Evolutionary conservation across 2,797 vertebrate species (phyloP).

Genomic region (Rhynchonycteris naso): DNA sequence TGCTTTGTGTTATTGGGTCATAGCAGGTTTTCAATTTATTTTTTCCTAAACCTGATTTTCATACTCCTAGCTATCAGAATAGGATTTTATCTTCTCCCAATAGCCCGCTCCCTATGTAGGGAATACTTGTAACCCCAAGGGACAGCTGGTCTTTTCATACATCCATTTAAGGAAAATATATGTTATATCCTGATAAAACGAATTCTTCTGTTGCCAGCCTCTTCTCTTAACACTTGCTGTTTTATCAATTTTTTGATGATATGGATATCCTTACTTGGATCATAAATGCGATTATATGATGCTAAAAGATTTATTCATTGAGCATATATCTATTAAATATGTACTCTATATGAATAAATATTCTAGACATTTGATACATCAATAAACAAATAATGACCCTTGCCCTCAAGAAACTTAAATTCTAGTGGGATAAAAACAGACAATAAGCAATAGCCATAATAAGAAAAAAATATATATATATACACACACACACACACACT

Average conservation of each 20-base stretch:
- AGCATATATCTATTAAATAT: background rate
- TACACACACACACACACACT: background rate
- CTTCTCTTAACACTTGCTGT: background rate
- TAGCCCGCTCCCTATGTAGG: background rate
- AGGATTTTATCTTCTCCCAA: background rate
- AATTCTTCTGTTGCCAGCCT: background rate
- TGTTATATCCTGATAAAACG: background rate
- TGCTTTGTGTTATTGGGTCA: background rate
- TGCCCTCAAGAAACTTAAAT: background rate
- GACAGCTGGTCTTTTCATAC: background rate
- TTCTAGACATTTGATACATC: background rate
- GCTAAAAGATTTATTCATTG: conserved; percentile 15
- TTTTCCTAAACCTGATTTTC: background rate
- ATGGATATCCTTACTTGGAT: background rate
- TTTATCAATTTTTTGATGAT: background rate
- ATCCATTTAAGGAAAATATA: background rate
- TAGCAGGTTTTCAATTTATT: background rate
- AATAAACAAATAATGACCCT: background rate
- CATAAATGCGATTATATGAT: background rate
- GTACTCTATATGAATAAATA: background rate
- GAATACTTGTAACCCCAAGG: background rate
- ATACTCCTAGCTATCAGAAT: background rate
- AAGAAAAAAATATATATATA: background rate
- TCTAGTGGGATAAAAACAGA: background rate
- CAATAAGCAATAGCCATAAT: background rate